A percentile compares a stretch with the other conserved stretches of the same genome.
Evolutionary conservation across 30 jellyfish, hydroid and myxozoan species (phyloP).

Genomic region (Turritopsis rubra): DNA sequence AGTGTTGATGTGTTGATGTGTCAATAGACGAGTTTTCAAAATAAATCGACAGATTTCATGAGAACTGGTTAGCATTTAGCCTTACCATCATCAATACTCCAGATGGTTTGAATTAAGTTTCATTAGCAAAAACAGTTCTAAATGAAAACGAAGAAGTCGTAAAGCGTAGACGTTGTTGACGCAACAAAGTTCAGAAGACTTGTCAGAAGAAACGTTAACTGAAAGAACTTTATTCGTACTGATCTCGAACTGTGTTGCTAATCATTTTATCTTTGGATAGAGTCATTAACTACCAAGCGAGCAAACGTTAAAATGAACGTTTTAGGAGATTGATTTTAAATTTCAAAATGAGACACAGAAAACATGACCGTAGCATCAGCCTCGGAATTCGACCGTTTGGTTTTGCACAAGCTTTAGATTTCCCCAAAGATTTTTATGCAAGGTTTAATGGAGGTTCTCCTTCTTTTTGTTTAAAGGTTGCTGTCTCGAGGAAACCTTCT

Average conservation of each 20-base stretch:
- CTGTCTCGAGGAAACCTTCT: constrained; percentile 33
- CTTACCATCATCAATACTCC: neutral
- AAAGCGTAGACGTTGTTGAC: neutral
- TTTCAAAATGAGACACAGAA: neutral
- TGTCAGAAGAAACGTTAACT: neutral
- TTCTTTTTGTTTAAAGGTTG: constrained; percentile 22
- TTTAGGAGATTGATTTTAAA: no score
- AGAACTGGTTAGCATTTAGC: neutral
- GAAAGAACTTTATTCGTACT: neutral
- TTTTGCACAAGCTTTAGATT: constrained; percentile 4
- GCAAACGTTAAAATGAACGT: neutral
- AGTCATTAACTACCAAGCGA: neutral
- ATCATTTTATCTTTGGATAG: neutral
- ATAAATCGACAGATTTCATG: neutral
- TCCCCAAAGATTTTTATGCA: neutral
- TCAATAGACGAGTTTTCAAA: neutral
- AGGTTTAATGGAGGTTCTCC: constrained; percentile 2
- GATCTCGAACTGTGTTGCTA: neutral
- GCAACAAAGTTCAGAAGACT: no score
- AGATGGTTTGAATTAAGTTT: no score
- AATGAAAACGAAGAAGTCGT: neutral
- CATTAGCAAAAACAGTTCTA: no score
- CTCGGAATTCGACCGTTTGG: constrained; percentile 26
- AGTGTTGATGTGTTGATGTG: neutral
- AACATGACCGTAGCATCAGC: neutral